Conservation (phyloP, 1,140 invertebrate genomes). For the Drosophila miranda region DNA sequence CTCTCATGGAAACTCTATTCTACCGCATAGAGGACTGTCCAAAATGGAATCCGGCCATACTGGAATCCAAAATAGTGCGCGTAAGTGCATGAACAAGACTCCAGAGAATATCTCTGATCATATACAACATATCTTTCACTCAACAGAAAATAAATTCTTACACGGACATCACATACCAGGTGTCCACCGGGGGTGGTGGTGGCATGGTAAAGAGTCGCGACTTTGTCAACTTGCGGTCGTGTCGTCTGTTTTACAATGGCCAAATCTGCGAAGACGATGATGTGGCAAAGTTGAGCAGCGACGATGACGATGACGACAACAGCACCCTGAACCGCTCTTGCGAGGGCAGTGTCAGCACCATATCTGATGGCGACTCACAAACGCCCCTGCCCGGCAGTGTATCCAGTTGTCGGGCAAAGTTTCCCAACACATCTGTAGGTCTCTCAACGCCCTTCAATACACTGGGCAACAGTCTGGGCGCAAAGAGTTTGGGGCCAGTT, state of each 20-base stretch:
- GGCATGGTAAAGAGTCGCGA: conserved; percentile 92
- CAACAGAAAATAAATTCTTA: conserved; percentile 86
- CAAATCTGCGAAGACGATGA: conserved; percentile 83
- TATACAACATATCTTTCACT: background rate
- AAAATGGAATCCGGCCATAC: conserved; percentile 91
- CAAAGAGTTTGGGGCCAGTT: conserved; percentile 64
- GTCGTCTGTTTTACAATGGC: conserved; percentile 84
- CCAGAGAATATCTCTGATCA: no score
- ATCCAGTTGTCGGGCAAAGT: conserved; percentile 50
- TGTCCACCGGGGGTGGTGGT: conserved; percentile 88
- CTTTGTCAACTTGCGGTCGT: conserved; percentile 90
- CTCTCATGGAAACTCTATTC: conserved; percentile 88
- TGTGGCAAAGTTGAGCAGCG: conserved; percentile 38
- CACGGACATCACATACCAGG: conserved; percentile 91
- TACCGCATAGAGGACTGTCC: conserved; percentile 87
- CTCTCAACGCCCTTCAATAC: conserved; percentile 52
- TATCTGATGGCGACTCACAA: conserved; percentile 66
- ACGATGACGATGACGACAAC: conserved; percentile 67
- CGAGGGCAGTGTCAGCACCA: conserved; percentile 67
- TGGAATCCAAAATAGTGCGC: conserved; percentile 87
- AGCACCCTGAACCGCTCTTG: conserved; percentile 58
- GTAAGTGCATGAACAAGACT: conserved; percentile 81
- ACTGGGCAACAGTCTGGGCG: conserved; percentile 79
- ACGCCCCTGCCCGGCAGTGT: conserved; percentile 64
- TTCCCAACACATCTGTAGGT: conserved; percentile 33